Conservation (phyloP, 2,113 vertebrate genomes). For the Lepus europaeus region DNA sequence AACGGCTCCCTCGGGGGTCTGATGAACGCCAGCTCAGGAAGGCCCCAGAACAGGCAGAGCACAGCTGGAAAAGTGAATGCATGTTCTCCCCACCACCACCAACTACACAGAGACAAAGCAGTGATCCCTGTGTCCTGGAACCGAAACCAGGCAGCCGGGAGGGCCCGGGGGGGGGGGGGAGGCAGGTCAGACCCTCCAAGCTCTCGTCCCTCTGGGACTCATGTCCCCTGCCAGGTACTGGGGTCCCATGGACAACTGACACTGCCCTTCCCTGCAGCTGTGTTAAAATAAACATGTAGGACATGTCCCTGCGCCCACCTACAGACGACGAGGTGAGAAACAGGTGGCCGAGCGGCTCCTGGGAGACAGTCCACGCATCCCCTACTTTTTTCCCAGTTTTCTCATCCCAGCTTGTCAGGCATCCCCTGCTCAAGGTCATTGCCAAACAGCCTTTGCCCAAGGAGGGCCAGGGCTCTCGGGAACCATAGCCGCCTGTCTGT, state of each 20-base stretch:
- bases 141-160: not conserved
- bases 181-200: not conserved
- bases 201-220: not conserved
- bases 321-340: not conserved
- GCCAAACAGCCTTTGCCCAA: not conserved
- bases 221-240: fast-evolving
- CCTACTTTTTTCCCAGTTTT: not conserved
- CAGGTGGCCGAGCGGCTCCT: not conserved
- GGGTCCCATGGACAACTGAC: too few relatives aligned
- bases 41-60: not conserved
- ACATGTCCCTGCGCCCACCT: not conserved
- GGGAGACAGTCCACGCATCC: not conserved
- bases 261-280: not conserved
- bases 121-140: too few relatives aligned
- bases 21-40: not conserved
- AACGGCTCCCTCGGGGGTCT: not conserved
- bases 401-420: not conserved
- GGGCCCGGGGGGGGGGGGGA: not conserved
- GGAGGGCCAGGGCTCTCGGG: not conserved
- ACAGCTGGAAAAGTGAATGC: not conserved
- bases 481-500: not conserved
- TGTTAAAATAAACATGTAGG: not conserved
- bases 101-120: too few relatives aligned
- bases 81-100: too few relatives aligned
- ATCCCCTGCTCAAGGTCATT: not conserved